Conservation (phyloP, 2,797 vertebrate genomes). For the Hybognathus amarus region DNA sequence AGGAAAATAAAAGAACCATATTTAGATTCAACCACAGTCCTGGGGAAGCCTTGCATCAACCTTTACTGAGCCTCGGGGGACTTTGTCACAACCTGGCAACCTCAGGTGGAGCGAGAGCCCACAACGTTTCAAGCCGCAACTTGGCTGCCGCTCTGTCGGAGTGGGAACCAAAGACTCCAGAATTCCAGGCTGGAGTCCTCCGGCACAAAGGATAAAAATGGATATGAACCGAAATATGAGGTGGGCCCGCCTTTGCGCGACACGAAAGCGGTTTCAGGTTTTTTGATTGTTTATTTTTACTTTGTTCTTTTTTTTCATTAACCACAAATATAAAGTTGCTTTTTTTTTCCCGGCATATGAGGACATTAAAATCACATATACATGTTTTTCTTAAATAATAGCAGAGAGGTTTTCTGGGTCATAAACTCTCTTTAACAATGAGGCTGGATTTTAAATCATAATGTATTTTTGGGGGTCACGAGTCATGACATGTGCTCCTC, state of each 20-base stretch:
- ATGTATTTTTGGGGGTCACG: slow-evolving; percentile 11
- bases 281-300: slow-evolving; percentile 68
- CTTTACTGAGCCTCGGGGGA: slow-evolving; percentile 80
- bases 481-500: slow-evolving; percentile 8
- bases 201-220: slow-evolving; percentile 76
- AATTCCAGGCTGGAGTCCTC: slow-evolving; percentile 89
- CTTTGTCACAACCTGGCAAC: slow-evolving; percentile 89
- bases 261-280: slow-evolving; percentile 91
- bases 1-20: slow-evolving; percentile 57
- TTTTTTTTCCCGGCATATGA: neutral
- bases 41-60: slow-evolving; percentile 77
- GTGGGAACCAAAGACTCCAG: slow-evolving; percentile 77
- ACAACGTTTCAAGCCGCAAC: slow-evolving; percentile 86
- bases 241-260: slow-evolving; percentile 93
- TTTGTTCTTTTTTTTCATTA: slow-evolving; percentile 65
- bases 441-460: slow-evolving; percentile 72
- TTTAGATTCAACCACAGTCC: slow-evolving; percentile 75
- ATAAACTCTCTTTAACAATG: slow-evolving; percentile 87
- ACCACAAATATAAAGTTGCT: slow-evolving; percentile 61
- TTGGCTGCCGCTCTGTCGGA: slow-evolving; percentile 88
- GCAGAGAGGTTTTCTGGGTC: slow-evolving; percentile 37
- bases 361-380: slow-evolving; percentile 32
- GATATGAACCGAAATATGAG: slow-evolving; percentile 76
- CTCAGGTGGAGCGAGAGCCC: slow-evolving; percentile 86
- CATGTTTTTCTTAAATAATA: slow-evolving; percentile 47